Conservation (phyloP, 2,113 vertebrate species). For the Origma solitaria region DNA sequence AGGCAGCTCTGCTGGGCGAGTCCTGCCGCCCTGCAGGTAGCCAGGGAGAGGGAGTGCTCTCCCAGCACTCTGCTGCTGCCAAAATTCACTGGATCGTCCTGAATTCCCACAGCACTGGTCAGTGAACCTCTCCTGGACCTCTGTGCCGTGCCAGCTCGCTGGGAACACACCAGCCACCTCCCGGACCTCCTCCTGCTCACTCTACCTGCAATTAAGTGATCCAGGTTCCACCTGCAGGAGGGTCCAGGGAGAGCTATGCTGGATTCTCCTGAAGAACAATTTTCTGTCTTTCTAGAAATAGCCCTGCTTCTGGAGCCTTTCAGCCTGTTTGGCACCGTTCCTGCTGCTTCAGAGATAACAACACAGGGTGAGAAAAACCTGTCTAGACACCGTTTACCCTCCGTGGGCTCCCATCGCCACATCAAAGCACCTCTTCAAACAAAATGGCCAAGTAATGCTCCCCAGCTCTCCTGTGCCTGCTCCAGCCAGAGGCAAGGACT, state of each 20-base stretch:
- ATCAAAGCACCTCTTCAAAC: constrained; percentile 19
- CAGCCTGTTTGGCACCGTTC: neutral
- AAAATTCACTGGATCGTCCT: fast-evolving
- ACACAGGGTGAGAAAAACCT: constrained; percentile 10
- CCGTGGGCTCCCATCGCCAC: neutral
- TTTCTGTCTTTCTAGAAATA: neutral
- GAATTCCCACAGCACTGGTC: neutral
- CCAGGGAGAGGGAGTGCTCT: neutral
- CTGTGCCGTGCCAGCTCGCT: neutral
- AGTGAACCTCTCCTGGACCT: neutral
- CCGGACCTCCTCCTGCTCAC: neutral
- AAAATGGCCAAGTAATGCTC: neutral
- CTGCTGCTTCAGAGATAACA: constrained; percentile 13
- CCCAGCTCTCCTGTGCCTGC: neutral
- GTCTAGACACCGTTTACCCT: neutral
- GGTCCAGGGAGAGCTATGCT: neutral
- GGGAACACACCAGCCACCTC: neutral
- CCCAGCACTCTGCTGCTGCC: neutral
- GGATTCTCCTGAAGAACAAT: neutral
- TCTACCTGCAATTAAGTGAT: neutral
- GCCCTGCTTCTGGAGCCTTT: neutral
- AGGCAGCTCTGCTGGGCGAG: neutral
- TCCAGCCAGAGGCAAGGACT: neutral
- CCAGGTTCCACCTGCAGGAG: neutral
- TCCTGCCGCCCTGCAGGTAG: neutral